Percentiles rank a stretch among this genome's conserved stretches.
phyloP scores from a whole-genome alignment of 2,888 invertebrate species.

The Drosophila silvestris region DNA sequence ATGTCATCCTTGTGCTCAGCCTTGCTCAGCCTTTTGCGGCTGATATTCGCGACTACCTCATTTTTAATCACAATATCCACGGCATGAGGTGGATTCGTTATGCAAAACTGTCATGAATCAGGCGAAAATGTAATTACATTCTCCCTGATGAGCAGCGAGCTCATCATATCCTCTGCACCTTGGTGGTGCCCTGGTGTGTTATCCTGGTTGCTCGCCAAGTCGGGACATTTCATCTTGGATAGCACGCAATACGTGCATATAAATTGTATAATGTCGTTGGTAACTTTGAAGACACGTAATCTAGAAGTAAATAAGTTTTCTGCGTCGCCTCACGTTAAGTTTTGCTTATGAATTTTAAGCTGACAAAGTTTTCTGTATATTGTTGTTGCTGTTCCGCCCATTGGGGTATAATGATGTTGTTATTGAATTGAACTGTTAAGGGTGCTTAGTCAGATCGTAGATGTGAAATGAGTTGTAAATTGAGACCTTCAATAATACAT shows the following conservation, averaged over 20 bases:
- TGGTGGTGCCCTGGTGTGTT: neutral
- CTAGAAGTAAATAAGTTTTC: constrained; percentile 73
- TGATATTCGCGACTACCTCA: constrained; percentile 65
- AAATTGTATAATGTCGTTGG: constrained; percentile 75
- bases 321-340: constrained; percentile 52
- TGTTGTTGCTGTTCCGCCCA: constrained; percentile 28
- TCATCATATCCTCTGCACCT: constrained; percentile 34
- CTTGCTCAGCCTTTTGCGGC: constrained; percentile 58
- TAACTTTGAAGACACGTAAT: constrained; percentile 73
- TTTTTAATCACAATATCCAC: constrained; percentile 75
- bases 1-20: constrained; percentile 23
- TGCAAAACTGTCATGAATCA: constrained; percentile 80
- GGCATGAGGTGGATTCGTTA: constrained; percentile 59
- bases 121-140: constrained; percentile 78
- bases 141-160: constrained; percentile 69
- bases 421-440: constrained; percentile 67
- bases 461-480: constrained; percentile 36
- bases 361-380: constrained; percentile 23
- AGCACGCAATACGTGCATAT: constrained; percentile 76
- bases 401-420: constrained; percentile 42
- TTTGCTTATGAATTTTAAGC: constrained; percentile 54
- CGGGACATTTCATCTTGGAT: constrained; percentile 71
- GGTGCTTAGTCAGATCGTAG: constrained; percentile 21
- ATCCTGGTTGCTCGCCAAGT: constrained; percentile 10
- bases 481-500: constrained; percentile 19